These are phyloP conservation scores for Cydia strobilella DNA, from an alignment of 1,140 invertebrate species.

Conservation along the genomic window DNA sequence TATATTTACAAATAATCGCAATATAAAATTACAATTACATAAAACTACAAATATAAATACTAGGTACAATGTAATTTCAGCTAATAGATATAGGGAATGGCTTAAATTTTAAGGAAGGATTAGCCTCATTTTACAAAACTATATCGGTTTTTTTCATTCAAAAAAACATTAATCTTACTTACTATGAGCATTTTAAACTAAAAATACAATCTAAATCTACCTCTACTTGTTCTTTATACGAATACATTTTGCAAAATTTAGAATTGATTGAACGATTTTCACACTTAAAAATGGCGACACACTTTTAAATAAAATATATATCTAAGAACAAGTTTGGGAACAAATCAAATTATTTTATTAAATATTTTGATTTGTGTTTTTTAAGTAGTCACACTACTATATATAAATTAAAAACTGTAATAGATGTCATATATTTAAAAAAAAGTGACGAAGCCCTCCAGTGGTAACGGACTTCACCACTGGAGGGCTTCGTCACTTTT, in stretches of 20 bases:
- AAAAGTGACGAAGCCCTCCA: no score
- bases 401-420: no score
- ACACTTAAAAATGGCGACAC: neutral
- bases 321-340: no score
- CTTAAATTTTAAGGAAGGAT: neutral
- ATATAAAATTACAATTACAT: neutral
- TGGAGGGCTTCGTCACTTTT: no score
- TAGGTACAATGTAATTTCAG: neutral
- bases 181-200: conserved; percentile 19
- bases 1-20: conserved; percentile 10
- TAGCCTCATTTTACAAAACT: conserved; percentile 2
- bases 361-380: no score
- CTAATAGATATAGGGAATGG: neutral
- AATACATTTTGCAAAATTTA: neutral
- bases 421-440: no score
- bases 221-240: neutral
- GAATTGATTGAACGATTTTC: neutral
- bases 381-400: no score
- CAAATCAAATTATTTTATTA: no score
- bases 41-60: no score
- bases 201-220: neutral
- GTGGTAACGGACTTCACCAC: no score
- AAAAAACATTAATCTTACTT: neutral
- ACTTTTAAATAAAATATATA: no score
- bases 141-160: neutral